These are phyloP conservation scores for Lophotis ruficrista DNA, from an alignment of 2,113 vertebrate genomes.

Conservation along the genomic window DNA sequence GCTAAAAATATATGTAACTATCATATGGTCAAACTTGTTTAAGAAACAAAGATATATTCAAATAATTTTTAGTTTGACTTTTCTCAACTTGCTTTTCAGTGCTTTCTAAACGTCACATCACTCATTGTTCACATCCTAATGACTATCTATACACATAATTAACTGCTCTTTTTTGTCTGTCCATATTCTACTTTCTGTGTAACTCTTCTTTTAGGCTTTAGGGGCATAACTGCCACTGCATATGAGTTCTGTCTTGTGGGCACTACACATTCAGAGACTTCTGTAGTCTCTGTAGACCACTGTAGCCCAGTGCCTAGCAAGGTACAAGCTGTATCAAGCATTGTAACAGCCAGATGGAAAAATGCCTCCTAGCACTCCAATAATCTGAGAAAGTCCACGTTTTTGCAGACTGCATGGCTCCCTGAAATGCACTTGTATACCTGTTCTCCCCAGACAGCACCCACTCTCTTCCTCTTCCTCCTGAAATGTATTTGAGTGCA, in stretches of 20 bases:
- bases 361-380: not conserved
- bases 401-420: accelerated
- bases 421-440: not conserved
- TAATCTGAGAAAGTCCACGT: not conserved
- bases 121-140: not conserved
- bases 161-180: not conserved
- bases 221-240: not conserved
- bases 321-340: not conserved
- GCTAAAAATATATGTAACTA: not conserved
- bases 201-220: not conserved
- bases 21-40: not conserved
- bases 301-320: not conserved
- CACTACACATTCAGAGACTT: not conserved
- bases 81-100: not conserved
- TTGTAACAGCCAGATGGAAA: not conserved
- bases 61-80: not conserved
- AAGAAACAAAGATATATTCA: not conserved
- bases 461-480: not conserved
- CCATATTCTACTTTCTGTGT: not conserved
- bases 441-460: not conserved
- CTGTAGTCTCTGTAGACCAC: too few species aligned
- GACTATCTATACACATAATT: not conserved
- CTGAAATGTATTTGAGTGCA: not conserved
- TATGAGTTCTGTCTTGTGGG: accelerated
- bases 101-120: accelerated